phyloP scores from a whole-genome alignment of 2,113 vertebrate genomes.

The Vidua chalybeata region DNA sequence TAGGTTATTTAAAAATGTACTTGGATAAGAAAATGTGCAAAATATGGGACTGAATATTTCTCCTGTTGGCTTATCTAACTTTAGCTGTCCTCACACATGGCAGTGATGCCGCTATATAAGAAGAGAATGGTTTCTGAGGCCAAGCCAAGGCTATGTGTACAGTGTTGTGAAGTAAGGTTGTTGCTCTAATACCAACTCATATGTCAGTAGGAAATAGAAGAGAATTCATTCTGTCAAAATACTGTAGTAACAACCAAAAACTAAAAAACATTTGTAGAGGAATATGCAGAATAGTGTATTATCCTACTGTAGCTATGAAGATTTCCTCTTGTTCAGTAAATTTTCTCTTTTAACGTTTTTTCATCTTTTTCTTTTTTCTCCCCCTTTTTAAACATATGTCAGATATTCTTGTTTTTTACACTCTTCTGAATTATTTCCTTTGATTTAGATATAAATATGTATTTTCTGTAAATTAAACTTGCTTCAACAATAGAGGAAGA shows the following conservation, averaged over 20 bases:
- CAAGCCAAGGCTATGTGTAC: background rate
- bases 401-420: background rate
- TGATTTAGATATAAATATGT: background rate
- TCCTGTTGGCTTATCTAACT: background rate
- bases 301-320: background rate
- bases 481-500: background rate
- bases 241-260: background rate
- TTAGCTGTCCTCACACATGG: background rate
- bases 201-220: background rate
- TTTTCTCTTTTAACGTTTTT: background rate
- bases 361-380: fast-evolving
- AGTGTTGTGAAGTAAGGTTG: background rate
- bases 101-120: background rate
- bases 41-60: background rate
- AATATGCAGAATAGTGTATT: background rate
- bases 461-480: background rate
- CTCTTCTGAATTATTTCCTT: background rate
- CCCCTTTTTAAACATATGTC: background rate
- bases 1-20: background rate
- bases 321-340: background rate
- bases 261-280: background rate
- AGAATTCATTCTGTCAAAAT: background rate
- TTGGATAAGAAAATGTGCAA: background rate
- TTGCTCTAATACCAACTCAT: background rate
- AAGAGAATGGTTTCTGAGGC: background rate